These are phyloP conservation scores for Salmo trutta DNA, from an alignment of 2,797 vertebrate species.

Conservation along the genomic window DNA sequence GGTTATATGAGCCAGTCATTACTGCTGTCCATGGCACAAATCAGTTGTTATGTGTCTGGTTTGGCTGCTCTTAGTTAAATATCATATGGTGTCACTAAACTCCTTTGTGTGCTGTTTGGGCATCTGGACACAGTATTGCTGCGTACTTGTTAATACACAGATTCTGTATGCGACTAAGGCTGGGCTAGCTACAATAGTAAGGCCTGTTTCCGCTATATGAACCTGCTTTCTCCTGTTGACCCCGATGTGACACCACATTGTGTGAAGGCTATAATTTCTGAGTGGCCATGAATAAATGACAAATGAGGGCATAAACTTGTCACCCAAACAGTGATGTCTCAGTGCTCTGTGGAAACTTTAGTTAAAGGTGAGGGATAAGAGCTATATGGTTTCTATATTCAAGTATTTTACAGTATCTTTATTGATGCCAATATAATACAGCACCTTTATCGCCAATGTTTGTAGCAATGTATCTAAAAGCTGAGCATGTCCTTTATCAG, in stretches of 20 bases:
- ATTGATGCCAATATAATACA: not conserved
- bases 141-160: too few species aligned
- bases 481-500: not conserved
- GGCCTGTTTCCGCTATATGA: not conserved
- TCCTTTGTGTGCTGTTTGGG: slow-evolving; percentile 15
- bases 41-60: slow-evolving; percentile 9
- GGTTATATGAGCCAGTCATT: slow-evolving; percentile 17
- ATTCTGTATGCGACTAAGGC: not conserved
- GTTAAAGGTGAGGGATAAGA: not conserved
- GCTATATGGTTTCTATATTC: not conserved
- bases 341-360: not conserved
- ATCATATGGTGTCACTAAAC: slow-evolving; percentile 9
- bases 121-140: not conserved
- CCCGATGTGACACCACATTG: slow-evolving; percentile 8
- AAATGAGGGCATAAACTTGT: slow-evolving; percentile 21
- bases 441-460: not conserved
- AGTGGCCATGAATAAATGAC: slow-evolving; percentile 22
- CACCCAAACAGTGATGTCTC: slow-evolving; percentile 1
- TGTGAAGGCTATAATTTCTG: slow-evolving; percentile 8
- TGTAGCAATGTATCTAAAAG: too few species aligned
- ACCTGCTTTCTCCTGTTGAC: not conserved
- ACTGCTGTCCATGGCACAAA: slow-evolving; percentile 10
- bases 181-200: not conserved
- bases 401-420: not conserved
- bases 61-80: slow-evolving; percentile 20